Evolutionary conservation across 2,113 vertebrate species (phyloP), one percentile per base, ranked within the genome.

Genomic region (Hemibagrus wyckioides): DNA sequence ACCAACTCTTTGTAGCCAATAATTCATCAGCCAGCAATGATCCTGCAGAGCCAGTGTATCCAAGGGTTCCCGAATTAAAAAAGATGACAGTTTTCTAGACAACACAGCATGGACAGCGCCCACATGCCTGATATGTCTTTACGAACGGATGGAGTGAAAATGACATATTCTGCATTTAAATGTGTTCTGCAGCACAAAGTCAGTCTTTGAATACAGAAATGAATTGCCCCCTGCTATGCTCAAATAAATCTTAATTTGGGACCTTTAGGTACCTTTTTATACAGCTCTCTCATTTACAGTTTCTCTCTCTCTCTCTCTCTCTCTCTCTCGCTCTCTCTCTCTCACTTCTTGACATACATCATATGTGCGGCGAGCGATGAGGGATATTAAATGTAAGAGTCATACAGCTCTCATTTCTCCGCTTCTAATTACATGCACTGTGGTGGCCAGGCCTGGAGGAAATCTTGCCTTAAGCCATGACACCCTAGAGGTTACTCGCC

Each of bases 381-480:
- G 90, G 81, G 80, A 92, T 92, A 93, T 93, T 90, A 86, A 90
- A 91, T 87, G 87, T 84, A 93, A 89, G 85, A 71, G 30, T 75
- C 69, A 86, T 88, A 91, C 87, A 88, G 85, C 76, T 83, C 84
- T 83, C 67, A 57, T 88, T 85, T 90, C 85, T 87, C 84, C 36
- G 77, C 56, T 80, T 93, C 92, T 95, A 95, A 94, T 95, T 93
- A 94, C 92, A 94, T 94, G 91, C 93, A 90, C 90, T n/a, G 84
- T 88, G 92, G 92, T 93, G 89, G 92, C 87, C 90, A 90, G 87
- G 90, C 92, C 91, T 92, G 50, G 85, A 93, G 93, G 91, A 92
- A 87, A 92, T 90, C 88, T 93, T 91, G 91, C 93, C 93, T 92
- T 91, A 90, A 93, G 93, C 90, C 90, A 91, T 90, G 86, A 87